Base-by-base conservation (phyloP, 2,888 invertebrate genomes). In the Dynastes hyllus region DNA sequence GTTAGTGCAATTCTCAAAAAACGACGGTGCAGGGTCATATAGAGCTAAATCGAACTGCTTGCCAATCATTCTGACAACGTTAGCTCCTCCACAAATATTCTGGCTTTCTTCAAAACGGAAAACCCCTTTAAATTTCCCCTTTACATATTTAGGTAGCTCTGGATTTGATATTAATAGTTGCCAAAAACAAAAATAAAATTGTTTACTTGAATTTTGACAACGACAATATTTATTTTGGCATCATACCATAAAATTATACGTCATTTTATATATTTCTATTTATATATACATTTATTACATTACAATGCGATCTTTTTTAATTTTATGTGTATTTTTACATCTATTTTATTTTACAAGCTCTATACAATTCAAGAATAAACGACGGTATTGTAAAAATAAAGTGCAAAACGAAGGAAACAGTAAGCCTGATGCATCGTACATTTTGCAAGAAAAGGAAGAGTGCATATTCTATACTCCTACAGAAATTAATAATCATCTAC, bases 401-500 rank as follows among this genome's bases (percentile, higher is more conserved):
- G 9, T 22, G 2, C 16, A 58, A 58, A 58, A 58, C 8, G 16
- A 58, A n/a, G 55, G n/a, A 16, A 37, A n/a, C 13, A 63, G 13
- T 1, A 9, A 50, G n/a, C 16, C 13, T n/a, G 37, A 55, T 6
- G 27, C n/a, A 4, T 11, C 51, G 11, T 4, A 37, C 3, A 58
- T 53, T 32, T 5, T 3, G 16, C n/a, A 37, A 58, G 55, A 53
- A 53, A 1, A 13, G n/a, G 37, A 32, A n/a, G 9, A 58, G 13
- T 71, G 71, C 37, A 55, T 6, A 32, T 37, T 55, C 58, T 79
- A 73, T 32, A 32, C 73, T 66, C 79, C 76, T 76, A 76, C 78
- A 69, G 81, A 79, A 78, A 71, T 55, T 29, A 53, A 71, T 50
- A 71, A 67, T 53, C 78, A 78, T 69, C 63, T 69, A 70, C 76